Evolutionary conservation across 2,797 vertebrate species (phyloP).

Genomic region (Synaphobranchus kaupii): DNA sequence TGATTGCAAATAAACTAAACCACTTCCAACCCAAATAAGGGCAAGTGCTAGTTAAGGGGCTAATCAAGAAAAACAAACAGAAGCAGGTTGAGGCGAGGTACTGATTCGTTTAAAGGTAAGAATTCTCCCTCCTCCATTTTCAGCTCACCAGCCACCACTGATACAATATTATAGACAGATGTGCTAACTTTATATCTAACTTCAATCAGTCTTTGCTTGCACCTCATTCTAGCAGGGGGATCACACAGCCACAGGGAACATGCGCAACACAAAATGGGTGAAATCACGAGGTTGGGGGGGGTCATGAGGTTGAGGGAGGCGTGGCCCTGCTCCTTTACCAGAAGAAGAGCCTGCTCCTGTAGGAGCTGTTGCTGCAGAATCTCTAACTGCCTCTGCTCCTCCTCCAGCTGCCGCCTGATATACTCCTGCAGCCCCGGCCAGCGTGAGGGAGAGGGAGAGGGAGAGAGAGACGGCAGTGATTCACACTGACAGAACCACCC

Average conservation of each 20-base stretch:
- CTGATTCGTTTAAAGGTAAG: not conserved
- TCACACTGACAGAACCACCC: constrained; percentile 40
- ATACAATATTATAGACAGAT: not conserved
- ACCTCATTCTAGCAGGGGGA: not conserved
- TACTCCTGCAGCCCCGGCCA: constrained; percentile 89
- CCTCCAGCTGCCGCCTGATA: constrained; percentile 99
- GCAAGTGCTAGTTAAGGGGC: too few species aligned
- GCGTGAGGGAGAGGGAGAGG: constrained; percentile 52
- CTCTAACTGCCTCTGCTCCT: constrained; percentile 99
- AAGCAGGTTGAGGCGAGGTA: not conserved
- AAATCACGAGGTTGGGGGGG: not conserved
- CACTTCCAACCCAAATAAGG: too few species aligned
- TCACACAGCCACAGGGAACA: constrained; percentile 1
- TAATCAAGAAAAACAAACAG: not conserved
- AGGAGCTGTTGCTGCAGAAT: constrained; percentile 99
- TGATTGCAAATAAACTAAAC: too few species aligned
- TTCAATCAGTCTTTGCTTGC: constrained; percentile 1
- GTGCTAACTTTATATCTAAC: not conserved
- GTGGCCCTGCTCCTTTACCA: constrained; percentile 80
- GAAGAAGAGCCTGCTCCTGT: constrained; percentile 97
- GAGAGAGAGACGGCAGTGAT: constrained; percentile 64
- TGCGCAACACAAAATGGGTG: not conserved
- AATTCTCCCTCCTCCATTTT: not conserved
- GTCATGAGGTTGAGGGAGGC: not conserved
- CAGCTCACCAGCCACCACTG: not conserved